Conservation (phyloP, 2,797 vertebrate species). For the Emydoidea blandingii region DNA sequence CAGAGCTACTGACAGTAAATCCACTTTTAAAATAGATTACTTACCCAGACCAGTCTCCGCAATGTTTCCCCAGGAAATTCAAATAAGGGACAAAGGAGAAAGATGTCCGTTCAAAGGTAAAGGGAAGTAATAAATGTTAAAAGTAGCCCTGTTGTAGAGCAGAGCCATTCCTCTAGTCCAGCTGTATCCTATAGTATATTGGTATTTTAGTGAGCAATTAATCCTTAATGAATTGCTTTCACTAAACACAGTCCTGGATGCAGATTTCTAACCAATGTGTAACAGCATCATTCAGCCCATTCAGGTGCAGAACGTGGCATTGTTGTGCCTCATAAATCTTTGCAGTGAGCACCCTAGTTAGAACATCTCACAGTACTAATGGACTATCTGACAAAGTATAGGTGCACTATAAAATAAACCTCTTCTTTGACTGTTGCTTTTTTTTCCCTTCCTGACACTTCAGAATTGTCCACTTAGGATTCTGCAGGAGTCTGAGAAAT, state of each 20-base stretch:
- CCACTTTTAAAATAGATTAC: constrained; percentile 9
- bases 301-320: background rate
- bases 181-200: background rate
- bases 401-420: background rate
- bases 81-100: background rate
- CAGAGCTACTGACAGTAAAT: background rate
- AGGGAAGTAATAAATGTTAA: background rate
- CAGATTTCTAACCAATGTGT: background rate
- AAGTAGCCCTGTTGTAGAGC: background rate
- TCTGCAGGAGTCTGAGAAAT: background rate
- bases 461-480: background rate
- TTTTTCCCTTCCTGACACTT: background rate
- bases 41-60: background rate
- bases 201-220: background rate
- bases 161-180: background rate
- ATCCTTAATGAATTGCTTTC: background rate
- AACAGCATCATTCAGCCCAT: background rate
- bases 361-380: background rate
- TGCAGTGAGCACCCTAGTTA: background rate
- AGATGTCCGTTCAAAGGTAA: background rate
- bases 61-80: background rate
- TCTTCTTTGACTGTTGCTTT: background rate
- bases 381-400: background rate
- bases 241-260: background rate
- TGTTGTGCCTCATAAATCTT: background rate